These are phyloP conservation scores for Malurus elegans DNA, from an alignment of 2,113 vertebrate genomes.

Conservation along the genomic window DNA sequence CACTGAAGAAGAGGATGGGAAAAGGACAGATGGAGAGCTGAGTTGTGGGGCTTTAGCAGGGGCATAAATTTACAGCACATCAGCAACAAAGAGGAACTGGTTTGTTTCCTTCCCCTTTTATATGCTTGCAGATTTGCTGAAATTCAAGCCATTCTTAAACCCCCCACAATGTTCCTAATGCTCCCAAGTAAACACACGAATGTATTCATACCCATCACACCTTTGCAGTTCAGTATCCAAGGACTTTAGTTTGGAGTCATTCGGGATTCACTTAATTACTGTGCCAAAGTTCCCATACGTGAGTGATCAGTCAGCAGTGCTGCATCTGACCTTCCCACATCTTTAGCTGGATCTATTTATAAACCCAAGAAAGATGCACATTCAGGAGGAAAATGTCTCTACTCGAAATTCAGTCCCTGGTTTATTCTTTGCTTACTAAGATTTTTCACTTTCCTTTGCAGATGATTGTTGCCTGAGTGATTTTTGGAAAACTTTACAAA, in stretches of 20 bases:
- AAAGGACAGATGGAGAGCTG: neutral
- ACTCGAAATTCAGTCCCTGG: neutral
- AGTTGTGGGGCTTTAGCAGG: neutral
- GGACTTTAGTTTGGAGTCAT: neutral
- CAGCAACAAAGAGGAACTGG: neutral
- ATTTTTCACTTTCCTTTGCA: neutral
- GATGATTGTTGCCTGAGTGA: neutral
- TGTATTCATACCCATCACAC: neutral
- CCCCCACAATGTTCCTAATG: neutral
- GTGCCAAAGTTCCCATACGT: neutral
- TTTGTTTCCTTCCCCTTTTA: neutral
- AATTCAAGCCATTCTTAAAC: neutral
- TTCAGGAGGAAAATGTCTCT: neutral
- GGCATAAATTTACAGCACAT: neutral
- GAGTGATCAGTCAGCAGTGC: neutral
- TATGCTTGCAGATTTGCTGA: neutral
- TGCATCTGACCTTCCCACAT: neutral
- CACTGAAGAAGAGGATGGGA: neutral
- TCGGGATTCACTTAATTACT: neutral
- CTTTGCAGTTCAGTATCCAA: neutral
- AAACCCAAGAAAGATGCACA: neutral
- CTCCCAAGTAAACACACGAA: neutral
- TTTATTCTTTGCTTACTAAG: neutral
- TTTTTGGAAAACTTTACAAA: neutral
- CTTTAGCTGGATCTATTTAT: neutral